Evolutionary conservation across 1,140 invertebrate species (phyloP).

Genomic region (Cepaea nemoralis): DNA sequence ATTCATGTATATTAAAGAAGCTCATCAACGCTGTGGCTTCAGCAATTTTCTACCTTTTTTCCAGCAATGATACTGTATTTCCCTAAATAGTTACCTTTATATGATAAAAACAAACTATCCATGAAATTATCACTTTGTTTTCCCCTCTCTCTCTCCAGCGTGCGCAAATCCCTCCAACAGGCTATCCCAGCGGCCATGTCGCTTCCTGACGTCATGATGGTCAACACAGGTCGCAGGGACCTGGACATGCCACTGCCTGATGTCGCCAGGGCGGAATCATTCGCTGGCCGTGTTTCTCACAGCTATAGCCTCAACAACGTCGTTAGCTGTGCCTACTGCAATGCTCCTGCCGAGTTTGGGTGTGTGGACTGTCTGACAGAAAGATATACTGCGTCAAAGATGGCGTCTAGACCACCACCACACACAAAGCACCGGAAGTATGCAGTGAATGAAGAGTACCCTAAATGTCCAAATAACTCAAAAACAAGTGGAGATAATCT

Average conservation of each 20-base stretch:
- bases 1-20: too few species aligned
- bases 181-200: constrained; percentile 17
- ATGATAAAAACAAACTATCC: too few species aligned
- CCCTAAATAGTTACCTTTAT: too few species aligned
- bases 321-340: not conserved
- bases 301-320: constrained; percentile 8
- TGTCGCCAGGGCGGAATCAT: constrained; percentile 22
- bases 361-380: not conserved
- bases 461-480: not conserved
- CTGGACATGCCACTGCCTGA: constrained; percentile 5
- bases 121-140: too few species aligned
- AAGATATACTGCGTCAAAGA: not conserved
- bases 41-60: too few species aligned
- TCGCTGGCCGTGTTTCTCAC: constrained; percentile 23
- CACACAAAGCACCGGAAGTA: not conserved
- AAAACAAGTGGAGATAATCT: not conserved
- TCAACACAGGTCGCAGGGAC: constrained; percentile 8
- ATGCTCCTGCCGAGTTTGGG: not conserved
- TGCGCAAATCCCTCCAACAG: constrained; percentile 20
- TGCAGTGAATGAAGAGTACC: not conserved
- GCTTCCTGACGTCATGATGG: not conserved
- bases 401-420: too few species aligned
- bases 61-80: too few species aligned
- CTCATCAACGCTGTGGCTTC: too few species aligned
- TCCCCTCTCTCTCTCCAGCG: not conserved